Conservation (phyloP, 2,888 invertebrate species). For the Drosophila nigricruria region DNA sequence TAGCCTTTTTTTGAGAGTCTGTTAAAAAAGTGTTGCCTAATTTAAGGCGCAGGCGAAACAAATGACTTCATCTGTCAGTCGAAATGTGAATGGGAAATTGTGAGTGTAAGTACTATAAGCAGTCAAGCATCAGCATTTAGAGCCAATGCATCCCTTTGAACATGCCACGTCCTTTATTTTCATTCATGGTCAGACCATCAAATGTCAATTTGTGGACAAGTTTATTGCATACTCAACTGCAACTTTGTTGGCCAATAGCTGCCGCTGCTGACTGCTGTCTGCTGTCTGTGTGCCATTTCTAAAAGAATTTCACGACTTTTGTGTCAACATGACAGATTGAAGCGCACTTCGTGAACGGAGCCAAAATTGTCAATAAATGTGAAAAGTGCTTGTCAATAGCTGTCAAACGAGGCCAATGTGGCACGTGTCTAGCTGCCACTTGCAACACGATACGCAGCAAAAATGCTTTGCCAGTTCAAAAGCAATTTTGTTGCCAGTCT, state of each 20-base stretch:
- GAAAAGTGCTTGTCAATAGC: constrained; percentile 41
- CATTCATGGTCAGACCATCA: constrained; percentile 21
- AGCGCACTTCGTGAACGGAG: constrained; percentile 41
- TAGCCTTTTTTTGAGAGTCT: neutral
- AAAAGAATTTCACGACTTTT: constrained; percentile 20
- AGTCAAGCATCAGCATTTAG: constrained; percentile 17
- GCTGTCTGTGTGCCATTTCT: constrained; percentile 17
- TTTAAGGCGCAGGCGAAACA: constrained; percentile 17
- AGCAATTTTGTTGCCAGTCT: constrained; percentile 49
- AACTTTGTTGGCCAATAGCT: constrained; percentile 41
- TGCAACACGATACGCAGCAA: constrained; percentile 22
- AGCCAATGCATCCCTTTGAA: constrained; percentile 2
- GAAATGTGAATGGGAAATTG: constrained; percentile 4
- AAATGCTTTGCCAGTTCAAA: constrained; percentile 23
- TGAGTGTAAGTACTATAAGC: constrained; percentile 11
- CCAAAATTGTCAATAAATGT: constrained; percentile 61
- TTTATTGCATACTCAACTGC: constrained; percentile 31
- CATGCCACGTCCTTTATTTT: neutral
- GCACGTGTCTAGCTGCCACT: constrained; percentile 58
- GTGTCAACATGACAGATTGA: constrained; percentile 60
- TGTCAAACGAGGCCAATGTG: constrained; percentile 56
- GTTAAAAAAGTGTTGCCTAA: constrained; percentile 29
- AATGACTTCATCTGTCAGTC: constrained; percentile 43
- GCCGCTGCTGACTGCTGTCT: constrained; percentile 19
- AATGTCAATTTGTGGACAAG: constrained; percentile 39